Evolutionary conservation across 2,888 invertebrate species (phyloP).

Genomic region (Selenia dentaria): DNA sequence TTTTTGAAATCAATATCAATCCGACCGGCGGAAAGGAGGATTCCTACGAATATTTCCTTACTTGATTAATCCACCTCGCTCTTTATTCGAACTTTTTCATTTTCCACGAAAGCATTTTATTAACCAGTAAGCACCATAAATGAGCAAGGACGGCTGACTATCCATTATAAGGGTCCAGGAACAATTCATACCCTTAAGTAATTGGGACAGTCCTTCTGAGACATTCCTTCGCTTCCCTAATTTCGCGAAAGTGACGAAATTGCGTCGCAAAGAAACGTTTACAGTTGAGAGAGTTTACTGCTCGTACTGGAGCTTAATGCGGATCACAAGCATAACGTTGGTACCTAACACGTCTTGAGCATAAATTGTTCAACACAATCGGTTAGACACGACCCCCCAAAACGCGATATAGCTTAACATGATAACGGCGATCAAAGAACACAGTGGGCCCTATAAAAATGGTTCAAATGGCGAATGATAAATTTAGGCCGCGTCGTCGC

Average conservation of each 20-base stretch:
- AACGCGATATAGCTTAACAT: slow-evolving; percentile 1
- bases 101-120: slow-evolving; percentile 7
- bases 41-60: background rate
- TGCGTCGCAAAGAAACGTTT: slow-evolving; percentile 25
- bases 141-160: slow-evolving; percentile 20
- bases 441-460: slow-evolving; percentile 6
- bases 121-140: slow-evolving; percentile 21
- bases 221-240: slow-evolving; percentile 30
- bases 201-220: slow-evolving; percentile 29
- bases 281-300: slow-evolving; percentile 13
- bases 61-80: background rate
- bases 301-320: slow-evolving; percentile 6
- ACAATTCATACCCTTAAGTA: slow-evolving; percentile 34
- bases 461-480: slow-evolving; percentile 24
- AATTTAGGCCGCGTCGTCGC: slow-evolving; percentile 23
- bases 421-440: slow-evolving; percentile 9
- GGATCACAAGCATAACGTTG: slow-evolving; percentile 10
- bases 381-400: slow-evolving; percentile 1
- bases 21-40: too few relatives aligned
- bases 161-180: slow-evolving; percentile 31
- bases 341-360: slow-evolving; percentile 5
- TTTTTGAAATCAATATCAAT: too few relatives aligned
- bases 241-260: slow-evolving; percentile 30
- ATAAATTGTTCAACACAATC: slow-evolving; percentile 14
- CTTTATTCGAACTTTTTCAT: slow-evolving; percentile 9